Base-by-base conservation (phyloP, 2,113 vertebrate genomes). In the Andinoacara biseriatus region DNA sequence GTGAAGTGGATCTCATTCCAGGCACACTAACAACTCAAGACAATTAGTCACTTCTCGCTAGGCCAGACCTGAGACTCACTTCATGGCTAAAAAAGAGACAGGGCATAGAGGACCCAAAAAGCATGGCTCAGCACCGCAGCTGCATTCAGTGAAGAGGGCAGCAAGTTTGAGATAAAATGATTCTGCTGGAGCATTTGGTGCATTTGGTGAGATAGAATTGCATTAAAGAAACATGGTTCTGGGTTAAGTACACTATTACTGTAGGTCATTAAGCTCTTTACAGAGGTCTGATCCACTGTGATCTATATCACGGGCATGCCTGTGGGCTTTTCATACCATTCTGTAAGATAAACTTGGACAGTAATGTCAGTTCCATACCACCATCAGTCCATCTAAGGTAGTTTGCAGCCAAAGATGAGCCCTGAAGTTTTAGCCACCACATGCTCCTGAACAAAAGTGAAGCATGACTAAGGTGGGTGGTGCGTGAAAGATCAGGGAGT, bases 21-120 rank as follows among this genome's bases (percentile, higher is more conserved):
- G 60, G 81, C 85, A 88, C 87, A 90, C 89, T 90, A 93, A 92
- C 89, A 91, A 91, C 88, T 88, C 85, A 49, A 84, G 88, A 91
- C 92, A 95, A 94, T 94, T 95, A 95, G 94, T 95, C 92, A 91
- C 92, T 94, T 94, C 91, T 94, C 75, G 91, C 93, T 89, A 89
- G 83, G 82, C 79, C 72, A 88, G 87, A 90, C 86, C 86, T 79
- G 87, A 86, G 90, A 88, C 90, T 92, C 85, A 77, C 85, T 93
- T 75, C 78, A 91, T 87, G 65, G 74, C 85, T 86, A 82, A 72
- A 84, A 33, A 89, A 62, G 78, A 85, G 84, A 58, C 77, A 74
- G 74, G 72, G 72, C 69, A 65, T 81, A 85, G 78, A 81, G 74
- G 38, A 85, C 22, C 76, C 46, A 75, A 63, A 26, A 72, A 60